phyloP scores from a whole-genome alignment of 2,888 invertebrate genomes.

The Nomada flava region DNA sequence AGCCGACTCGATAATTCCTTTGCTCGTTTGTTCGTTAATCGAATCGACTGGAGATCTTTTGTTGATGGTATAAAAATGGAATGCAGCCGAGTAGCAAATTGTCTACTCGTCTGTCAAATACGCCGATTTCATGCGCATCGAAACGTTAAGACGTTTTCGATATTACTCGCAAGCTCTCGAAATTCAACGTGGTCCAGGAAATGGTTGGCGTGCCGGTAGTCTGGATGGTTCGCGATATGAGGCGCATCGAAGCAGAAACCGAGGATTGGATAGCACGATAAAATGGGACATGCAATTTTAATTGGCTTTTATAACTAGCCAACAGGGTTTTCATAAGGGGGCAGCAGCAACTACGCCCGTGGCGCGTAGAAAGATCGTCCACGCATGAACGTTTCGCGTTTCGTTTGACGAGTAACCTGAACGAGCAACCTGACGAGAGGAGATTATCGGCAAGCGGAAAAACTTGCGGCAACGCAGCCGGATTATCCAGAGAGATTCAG shows the following conservation, averaged over 20 bases:
- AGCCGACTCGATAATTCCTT: too few species aligned
- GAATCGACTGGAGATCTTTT: neutral
- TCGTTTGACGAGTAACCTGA: constrained; percentile 23
- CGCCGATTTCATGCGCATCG: constrained; percentile 1
- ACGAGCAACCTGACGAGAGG: constrained; percentile 4
- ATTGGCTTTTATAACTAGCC: constrained; percentile 14
- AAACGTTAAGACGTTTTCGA: neutral
- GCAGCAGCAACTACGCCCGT: neutral
- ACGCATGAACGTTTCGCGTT: constrained; percentile 48
- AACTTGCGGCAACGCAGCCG: constrained; percentile 14
- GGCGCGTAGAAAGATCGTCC: constrained; percentile 33
- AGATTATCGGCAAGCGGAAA: constrained; percentile 34
- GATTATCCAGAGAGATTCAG: constrained; percentile 36
- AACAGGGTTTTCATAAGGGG: constrained; percentile 23
- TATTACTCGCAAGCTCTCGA: neutral
- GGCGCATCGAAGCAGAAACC: neutral
- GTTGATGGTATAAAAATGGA: neutral
- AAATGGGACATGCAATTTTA: constrained; percentile 23
- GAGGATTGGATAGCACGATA: neutral
- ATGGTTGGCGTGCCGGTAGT: neutral
- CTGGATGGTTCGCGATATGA: neutral
- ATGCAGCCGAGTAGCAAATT: neutral
- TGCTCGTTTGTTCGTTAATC: neutral
- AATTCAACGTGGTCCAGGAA: neutral
- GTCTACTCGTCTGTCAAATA: neutral